Conservation (phyloP, 2,888 invertebrate species). For the Acanthopleura granulata region DNA sequence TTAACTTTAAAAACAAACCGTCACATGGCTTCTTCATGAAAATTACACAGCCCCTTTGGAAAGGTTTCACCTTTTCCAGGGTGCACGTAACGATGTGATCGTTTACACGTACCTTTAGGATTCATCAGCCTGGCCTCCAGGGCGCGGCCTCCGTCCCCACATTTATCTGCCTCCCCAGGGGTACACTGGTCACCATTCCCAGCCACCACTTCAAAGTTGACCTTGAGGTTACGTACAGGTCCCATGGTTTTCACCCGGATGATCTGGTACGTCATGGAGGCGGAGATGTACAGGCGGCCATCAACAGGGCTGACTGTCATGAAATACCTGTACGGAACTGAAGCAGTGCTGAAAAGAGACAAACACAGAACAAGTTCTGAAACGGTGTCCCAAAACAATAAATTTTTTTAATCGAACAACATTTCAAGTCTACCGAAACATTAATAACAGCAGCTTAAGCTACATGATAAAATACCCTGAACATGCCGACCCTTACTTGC, state of each 20-base stretch:
- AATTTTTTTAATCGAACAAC: too few species aligned
- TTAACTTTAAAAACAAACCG: too few species aligned
- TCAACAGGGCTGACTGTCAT: slow-evolving; percentile 96
- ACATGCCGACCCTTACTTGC: too few species aligned
- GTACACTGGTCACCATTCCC: slow-evolving; percentile 93
- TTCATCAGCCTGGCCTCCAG: slow-evolving; percentile 89
- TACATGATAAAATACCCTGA: too few species aligned
- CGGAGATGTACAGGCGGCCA: slow-evolving; percentile 94
- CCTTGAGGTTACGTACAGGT: slow-evolving; percentile 64
- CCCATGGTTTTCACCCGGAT: slow-evolving; percentile 68
- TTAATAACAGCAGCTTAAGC: too few species aligned
- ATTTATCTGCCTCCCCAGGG: slow-evolving; percentile 77
- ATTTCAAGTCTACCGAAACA: too few species aligned
- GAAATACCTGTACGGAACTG: slow-evolving; percentile 97
- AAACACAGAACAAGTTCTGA: not conserved
- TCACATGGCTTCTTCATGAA: too few species aligned
- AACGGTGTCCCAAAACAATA: too few species aligned
- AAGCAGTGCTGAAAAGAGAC: slow-evolving; percentile 81
- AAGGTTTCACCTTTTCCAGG: too few species aligned
- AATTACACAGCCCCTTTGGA: not conserved
- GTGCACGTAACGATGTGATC: too few species aligned
- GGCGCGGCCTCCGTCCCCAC: slow-evolving; percentile 95
- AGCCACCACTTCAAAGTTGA: slow-evolving; percentile 93
- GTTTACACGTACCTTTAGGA: slow-evolving; percentile 84
- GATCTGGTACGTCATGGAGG: slow-evolving; percentile 77